Conservation (phyloP, 2,797 vertebrate species). For the Hemitrygon akajei region DNA sequence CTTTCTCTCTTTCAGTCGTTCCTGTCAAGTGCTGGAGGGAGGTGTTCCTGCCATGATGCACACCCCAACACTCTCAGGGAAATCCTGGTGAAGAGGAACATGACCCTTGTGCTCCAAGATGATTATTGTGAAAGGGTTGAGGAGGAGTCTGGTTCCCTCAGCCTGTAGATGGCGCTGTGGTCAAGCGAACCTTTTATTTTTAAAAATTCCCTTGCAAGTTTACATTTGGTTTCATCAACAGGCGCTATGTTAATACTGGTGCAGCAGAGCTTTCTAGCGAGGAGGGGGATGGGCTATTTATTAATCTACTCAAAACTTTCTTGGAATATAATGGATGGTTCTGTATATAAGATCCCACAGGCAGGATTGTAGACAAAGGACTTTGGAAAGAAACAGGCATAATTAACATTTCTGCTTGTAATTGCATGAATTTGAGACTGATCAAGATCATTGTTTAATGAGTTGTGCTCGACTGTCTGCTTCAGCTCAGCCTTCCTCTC, state of each 20-base stretch:
- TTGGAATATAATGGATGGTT: not conserved
- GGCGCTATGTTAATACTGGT: too few species aligned
- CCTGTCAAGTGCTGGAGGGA: too few species aligned
- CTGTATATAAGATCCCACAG: not conserved
- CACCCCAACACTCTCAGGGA: too few species aligned
- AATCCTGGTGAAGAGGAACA: not conserved
- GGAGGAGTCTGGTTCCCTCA: not conserved
- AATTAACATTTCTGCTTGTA: not conserved
- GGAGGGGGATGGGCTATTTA: not conserved
- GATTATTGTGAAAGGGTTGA: not conserved
- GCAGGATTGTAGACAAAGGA: not conserved
- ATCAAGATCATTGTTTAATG: too few species aligned
- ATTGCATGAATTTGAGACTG: too few species aligned
- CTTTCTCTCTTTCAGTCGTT: too few species aligned
- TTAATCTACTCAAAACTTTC: not conserved
- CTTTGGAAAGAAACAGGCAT: not conserved
- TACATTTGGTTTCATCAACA: not conserved
- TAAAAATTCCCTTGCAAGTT: too few species aligned
- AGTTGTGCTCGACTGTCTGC: too few species aligned
- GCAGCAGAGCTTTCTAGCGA: not conserved
- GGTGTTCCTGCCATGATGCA: too few species aligned
- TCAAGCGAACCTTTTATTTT: not conserved
- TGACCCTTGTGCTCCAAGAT: not conserved
- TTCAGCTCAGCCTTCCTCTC: too few species aligned
- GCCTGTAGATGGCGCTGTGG: conserved; percentile 9